These are phyloP conservation scores for Scatophagus argus DNA, from an alignment of 2,113 vertebrate genomes.

Conservation along the genomic window DNA sequence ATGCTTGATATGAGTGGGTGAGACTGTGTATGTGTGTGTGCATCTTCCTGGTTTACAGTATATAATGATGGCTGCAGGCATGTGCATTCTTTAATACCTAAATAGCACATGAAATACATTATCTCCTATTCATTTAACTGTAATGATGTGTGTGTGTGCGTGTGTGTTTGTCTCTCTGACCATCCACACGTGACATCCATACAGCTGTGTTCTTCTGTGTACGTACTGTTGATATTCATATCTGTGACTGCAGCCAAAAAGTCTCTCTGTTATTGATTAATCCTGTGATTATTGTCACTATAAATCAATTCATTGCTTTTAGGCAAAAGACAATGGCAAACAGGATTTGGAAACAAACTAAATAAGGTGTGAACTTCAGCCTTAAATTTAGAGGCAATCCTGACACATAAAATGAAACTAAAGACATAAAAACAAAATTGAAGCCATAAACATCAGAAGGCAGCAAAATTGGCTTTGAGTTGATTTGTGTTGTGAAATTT, in stretches of 20 bases:
- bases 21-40: constrained; percentile 4
- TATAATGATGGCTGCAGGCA: neutral
- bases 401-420: neutral
- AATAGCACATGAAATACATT: constrained; percentile 12
- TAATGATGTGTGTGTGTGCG: constrained; percentile 8
- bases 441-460: neutral
- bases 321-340: neutral
- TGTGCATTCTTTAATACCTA: constrained; percentile 11
- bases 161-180: neutral
- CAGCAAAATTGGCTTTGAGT: neutral
- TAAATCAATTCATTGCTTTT: neutral
- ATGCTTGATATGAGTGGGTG: constrained; percentile 21
- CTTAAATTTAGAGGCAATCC: neutral
- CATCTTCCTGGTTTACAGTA: neutral
- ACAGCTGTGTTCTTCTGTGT: neutral
- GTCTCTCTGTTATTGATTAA: too few species aligned
- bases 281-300: neutral
- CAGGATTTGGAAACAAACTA: neutral
- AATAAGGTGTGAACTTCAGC: neutral
- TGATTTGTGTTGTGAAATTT: too few species aligned
- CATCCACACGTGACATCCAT: neutral
- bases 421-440: neutral
- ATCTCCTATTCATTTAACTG: neutral
- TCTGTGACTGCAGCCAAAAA: neutral
- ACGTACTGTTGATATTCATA: neutral